Base-by-base conservation (phyloP, 2,888 invertebrate genomes). In the Nomada fucata region DNA sequence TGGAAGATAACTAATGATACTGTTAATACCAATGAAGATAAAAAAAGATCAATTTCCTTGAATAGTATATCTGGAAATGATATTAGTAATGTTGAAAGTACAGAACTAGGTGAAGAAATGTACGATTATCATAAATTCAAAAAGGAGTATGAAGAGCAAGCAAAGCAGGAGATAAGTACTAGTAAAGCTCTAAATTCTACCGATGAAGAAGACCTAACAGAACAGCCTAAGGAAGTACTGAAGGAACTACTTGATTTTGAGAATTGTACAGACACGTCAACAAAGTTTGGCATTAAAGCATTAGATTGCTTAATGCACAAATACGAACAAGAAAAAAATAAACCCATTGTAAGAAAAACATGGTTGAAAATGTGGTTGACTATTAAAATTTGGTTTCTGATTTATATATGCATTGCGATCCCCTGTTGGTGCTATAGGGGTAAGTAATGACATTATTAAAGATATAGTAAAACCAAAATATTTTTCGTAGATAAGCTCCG, bases 391-490 rank as follows among this genome's bases (percentile, higher is more conserved):
- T 95, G 95, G 95, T 82, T 94, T 11, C 83, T 89, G 15, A 91
- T 95, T 67, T 95, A 95, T 83, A 29, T 93, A 26, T 83, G 92
- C 42, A 92, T 95, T 71, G 95, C 94, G 7, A 91, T 95, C 67
- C 94, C 94, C 1, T 93, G 94, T 68, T 95, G 95, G 95, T 95
- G 95, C 87, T 94, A 94, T 69, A 94, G 92, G 92, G 95, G 95
- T 82, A 77, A 79, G 50, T 65, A 53, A 57, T 20, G 44, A 10
- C n/a, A 42, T 11, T n/a, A 55, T 64, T 44, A 52, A 57, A 50
- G 5, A 44, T 23, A 52, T 44, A n/a, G 20, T 73, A 4, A 26
- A 36, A 15, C 5, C 10, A 47, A 29, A 42, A 26, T 23, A 26
- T 10, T 11, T 42, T 20, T 2, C 42, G 50, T 20, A 11, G 23